A percentile compares a stretch with the other conserved stretches of the same genome.
Conservation (phyloP, 2,797 vertebrate species). For the Pseudotriccus pelzelni region DNA sequence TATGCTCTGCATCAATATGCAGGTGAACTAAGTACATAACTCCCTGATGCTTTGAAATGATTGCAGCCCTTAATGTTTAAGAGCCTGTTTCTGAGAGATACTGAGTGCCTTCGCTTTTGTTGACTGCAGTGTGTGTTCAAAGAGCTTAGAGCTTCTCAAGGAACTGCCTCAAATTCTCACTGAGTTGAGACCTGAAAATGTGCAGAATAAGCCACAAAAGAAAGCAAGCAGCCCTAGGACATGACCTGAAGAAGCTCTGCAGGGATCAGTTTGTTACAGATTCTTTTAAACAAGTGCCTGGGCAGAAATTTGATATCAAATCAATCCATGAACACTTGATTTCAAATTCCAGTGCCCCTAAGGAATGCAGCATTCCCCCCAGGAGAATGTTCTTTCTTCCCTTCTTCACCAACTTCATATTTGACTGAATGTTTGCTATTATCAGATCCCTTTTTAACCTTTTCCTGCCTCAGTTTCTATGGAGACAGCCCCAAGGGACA, state of each 20-base stretch:
- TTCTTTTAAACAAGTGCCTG: background rate
- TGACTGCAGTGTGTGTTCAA: background rate
- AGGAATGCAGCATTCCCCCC: rapidly evolving
- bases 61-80: background rate
- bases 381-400: background rate
- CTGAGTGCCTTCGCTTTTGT: background rate
- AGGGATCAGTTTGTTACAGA: background rate
- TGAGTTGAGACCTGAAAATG: background rate
- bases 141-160: background rate
- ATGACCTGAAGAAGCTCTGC: background rate
- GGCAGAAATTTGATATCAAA: background rate
- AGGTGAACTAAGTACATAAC: background rate
- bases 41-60: constrained; percentile 22
- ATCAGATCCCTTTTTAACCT: background rate
- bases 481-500: background rate
- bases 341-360: background rate
- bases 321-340: background rate
- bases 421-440: background rate
- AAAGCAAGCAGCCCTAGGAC: background rate
- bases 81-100: background rate
- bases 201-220: background rate
- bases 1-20: constrained; percentile 28
- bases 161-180: background rate
- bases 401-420: background rate
- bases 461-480: background rate